These are phyloP conservation scores for Poeciliopsis turneri DNA, from an alignment of 2,797 vertebrate genomes.

Conservation along the genomic window DNA sequence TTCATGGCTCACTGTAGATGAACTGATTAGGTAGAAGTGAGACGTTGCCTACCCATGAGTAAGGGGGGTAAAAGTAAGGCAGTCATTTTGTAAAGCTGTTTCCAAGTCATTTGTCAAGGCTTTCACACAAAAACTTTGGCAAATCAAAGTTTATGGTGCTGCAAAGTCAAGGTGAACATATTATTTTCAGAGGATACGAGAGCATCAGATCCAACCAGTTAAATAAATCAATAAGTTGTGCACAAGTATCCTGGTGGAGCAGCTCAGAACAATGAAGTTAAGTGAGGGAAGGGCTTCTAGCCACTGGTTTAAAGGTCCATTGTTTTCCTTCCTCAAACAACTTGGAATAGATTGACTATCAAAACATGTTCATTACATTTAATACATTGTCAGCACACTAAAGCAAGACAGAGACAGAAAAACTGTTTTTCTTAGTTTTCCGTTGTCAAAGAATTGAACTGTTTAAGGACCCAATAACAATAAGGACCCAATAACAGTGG, in stretches of 20 bases:
- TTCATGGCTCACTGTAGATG: slow-evolving; percentile 24
- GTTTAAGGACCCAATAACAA: neutral
- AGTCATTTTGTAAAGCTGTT: neutral
- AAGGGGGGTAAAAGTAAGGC: neutral
- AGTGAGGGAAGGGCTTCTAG: neutral
- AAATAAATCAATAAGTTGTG: neutral
- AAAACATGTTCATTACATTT: no score
- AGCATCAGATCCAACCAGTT: neutral
- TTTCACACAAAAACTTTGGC: neutral
- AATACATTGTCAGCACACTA: neutral
- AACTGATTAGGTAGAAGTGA: slow-evolving; percentile 35
- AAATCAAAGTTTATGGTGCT: neutral
- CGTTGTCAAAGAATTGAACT: neutral
- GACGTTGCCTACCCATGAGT: neutral
- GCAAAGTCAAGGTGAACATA: no score
- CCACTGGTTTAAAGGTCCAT: neutral
- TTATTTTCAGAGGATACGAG: neutral
- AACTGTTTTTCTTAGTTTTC: neutral
- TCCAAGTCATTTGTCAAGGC: slow-evolving; percentile 2
- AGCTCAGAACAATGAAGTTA: neutral
- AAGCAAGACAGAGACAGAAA: neutral
- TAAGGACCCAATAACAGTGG: neutral
- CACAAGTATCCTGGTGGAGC: neutral
- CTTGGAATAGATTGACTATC: no score
- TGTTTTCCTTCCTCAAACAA: no score